Evolutionary conservation across 64 coral and sea anemone species (phyloP).

Genomic region (Pocillopora damicornis): DNA sequence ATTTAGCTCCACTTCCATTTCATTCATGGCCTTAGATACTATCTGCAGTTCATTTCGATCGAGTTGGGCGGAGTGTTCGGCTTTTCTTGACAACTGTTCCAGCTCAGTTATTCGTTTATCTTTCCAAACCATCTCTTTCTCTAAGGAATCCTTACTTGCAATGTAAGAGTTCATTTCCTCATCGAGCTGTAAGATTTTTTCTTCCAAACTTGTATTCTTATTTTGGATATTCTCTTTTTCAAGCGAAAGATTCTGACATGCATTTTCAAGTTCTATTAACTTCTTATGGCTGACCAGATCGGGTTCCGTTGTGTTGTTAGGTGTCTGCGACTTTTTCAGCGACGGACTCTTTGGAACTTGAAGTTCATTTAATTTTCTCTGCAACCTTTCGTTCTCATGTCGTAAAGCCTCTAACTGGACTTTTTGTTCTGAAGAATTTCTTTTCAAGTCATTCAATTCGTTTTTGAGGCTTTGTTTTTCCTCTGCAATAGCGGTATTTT

Average conservation of each 20-base stretch:
- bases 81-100: slow-evolving; percentile 1
- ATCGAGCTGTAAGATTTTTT: not conserved
- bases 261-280: slow-evolving; percentile 2
- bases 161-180: not conserved
- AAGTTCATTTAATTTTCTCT: not conserved
- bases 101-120: slow-evolving; percentile 5
- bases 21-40: not conserved
- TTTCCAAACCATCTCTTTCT: slow-evolving; percentile 17
- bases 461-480: slow-evolving; percentile 29
- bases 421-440: slow-evolving; percentile 11
- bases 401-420: slow-evolving; percentile 26
- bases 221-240: slow-evolving; percentile 15
- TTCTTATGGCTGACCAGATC: not conserved
- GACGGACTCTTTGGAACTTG: not conserved
- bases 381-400: slow-evolving; percentile 22
- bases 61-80: slow-evolving; percentile 24
- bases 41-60: slow-evolving; percentile 26
- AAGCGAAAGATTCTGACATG: slow-evolving; percentile 1
- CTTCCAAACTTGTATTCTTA: slow-evolving; percentile 10
- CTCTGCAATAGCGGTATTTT: not conserved
- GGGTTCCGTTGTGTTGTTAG: not conserved
- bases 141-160: slow-evolving; percentile 12
- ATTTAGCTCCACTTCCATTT: slow-evolving; percentile 10
- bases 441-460: not conserved
- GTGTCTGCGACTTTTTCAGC: not conserved